Conservation (phyloP, 2,797 vertebrate genomes). For the Peromyscus melanophrys region DNA sequence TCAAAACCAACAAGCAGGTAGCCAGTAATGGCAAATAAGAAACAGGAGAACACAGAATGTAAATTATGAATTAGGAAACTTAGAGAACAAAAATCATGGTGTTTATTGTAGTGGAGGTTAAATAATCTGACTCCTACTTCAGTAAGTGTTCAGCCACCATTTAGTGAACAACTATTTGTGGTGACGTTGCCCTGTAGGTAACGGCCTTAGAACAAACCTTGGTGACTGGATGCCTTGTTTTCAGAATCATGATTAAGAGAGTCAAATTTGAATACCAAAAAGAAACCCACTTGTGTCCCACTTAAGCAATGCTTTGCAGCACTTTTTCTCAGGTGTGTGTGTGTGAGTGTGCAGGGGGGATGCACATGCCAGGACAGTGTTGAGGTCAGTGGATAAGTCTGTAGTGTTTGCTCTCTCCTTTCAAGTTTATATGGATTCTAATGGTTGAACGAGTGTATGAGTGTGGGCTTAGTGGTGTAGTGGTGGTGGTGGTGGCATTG, state of each 20-base stretch:
- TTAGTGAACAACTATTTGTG: background rate
- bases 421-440: background rate
- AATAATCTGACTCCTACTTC: background rate
- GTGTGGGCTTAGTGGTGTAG: background rate
- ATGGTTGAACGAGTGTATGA: background rate
- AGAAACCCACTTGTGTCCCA: background rate
- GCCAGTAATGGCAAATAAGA: background rate
- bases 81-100: background rate
- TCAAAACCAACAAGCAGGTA: background rate
- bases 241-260: background rate
- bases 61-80: background rate
- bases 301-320: background rate
- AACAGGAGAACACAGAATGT: background rate
- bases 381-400: background rate
- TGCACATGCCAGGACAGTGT: background rate
- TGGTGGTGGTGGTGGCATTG: background rate
- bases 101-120: background rate
- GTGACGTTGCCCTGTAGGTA: background rate
- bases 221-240: background rate
- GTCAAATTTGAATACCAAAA: background rate
- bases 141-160: background rate
- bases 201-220: background rate
- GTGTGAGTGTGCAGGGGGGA: fast-evolving
- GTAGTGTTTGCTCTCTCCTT: background rate
- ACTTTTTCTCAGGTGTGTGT: background rate